These are phyloP conservation scores for Xerus rutilus DNA, from an alignment of 2,797 vertebrate genomes.

Conservation along the genomic window DNA sequence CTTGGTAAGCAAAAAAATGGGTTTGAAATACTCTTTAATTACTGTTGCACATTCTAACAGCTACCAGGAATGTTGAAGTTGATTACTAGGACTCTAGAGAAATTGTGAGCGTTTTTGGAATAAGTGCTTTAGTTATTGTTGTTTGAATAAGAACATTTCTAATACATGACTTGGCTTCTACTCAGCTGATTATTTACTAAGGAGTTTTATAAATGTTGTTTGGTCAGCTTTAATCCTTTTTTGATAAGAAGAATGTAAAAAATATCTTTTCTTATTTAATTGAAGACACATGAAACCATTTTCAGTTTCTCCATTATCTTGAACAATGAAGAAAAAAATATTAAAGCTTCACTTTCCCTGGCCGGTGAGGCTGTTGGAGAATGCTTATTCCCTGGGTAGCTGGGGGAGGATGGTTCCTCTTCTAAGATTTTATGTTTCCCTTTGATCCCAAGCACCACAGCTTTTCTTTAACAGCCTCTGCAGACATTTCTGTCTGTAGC, in stretches of 20 bases:
- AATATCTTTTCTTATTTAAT: background rate
- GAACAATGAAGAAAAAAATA: background rate
- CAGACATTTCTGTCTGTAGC: background rate
- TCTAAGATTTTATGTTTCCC: background rate
- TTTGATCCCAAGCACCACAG: background rate
- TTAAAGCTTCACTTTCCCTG: background rate
- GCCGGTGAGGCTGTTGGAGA: background rate
- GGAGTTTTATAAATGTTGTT: background rate
- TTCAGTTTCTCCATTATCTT: constrained; percentile 34
- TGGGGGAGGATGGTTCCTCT: background rate
- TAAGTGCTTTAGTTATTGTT: background rate
- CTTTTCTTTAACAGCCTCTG: background rate
- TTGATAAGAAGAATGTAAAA: constrained; percentile 36
- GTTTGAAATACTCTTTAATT: background rate
- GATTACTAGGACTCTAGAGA: background rate
- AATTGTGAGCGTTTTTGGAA: background rate
- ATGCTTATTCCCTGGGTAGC: background rate
- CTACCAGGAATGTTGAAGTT: background rate
- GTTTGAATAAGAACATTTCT: constrained; percentile 31
- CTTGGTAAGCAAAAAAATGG: constrained; percentile 89
- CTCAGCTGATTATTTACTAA: background rate
- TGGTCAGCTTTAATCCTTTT: constrained; percentile 1
- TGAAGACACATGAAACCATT: background rate
- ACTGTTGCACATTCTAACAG: background rate
- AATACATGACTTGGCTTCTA: background rate